These are phyloP conservation scores for Carassius auratus DNA, from an alignment of 2,113 vertebrate genomes.

Conservation along the genomic window DNA sequence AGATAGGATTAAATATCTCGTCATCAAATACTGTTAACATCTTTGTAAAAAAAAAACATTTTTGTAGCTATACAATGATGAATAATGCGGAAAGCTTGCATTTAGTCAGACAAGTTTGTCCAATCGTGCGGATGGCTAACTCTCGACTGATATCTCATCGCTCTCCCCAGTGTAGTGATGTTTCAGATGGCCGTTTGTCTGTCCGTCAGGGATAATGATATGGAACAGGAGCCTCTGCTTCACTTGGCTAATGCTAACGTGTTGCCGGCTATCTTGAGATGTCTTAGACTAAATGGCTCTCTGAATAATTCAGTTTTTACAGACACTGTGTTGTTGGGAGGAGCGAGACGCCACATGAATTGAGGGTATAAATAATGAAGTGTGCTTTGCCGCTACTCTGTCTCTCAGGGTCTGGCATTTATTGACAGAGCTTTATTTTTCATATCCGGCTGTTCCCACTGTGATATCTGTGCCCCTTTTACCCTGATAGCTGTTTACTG, in stretches of 20 bases:
- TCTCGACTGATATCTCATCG: neutral
- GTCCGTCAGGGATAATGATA: slow-evolving; percentile 36
- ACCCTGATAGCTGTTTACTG: slow-evolving; percentile 11
- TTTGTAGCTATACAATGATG: neutral
- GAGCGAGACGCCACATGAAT: slow-evolving; percentile 25
- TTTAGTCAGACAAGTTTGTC: slow-evolving; percentile 36
- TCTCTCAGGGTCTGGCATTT: slow-evolving; percentile 52
- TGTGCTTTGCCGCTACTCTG: slow-evolving; percentile 17
- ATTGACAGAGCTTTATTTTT: slow-evolving; percentile 44
- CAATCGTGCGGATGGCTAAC: slow-evolving; percentile 24
- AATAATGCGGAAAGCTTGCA: slow-evolving; percentile 16
- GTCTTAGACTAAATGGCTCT: slow-evolving; percentile 48
- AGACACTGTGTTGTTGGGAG: slow-evolving; percentile 21
- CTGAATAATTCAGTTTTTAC: slow-evolving; percentile 49
- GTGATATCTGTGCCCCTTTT: neutral
- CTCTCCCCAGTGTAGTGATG: neutral
- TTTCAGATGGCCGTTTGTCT: slow-evolving; percentile 37
- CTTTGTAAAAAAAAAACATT: neutral
- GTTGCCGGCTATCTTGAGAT: slow-evolving; percentile 33
- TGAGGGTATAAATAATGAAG: slow-evolving; percentile 58
- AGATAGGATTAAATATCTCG: too few relatives aligned
- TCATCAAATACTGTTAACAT: too few relatives aligned
- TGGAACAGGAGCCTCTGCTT: slow-evolving; percentile 1
- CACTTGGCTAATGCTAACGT: slow-evolving; percentile 33
- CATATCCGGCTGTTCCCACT: slow-evolving; percentile 7